Base-by-base conservation (phyloP, 1,140 invertebrate species). In the Stegodyphus mimosarum region DNA sequence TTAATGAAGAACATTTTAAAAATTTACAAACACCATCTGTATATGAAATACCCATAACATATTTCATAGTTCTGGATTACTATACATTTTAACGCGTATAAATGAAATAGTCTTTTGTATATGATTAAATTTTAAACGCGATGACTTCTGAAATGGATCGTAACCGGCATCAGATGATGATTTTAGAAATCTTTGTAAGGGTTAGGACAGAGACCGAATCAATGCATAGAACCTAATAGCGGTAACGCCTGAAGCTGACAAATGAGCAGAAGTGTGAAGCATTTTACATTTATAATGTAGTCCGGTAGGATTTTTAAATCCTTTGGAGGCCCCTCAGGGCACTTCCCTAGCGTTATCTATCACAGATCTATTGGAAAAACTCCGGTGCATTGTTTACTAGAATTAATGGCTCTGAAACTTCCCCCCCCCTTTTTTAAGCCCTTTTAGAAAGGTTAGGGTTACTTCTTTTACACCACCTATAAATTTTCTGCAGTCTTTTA, bases 221-320 rank as follows among this genome's bases (percentile, higher is more conserved):
- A 64, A 78, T 78, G 15, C 75, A 78, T 78, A 13, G 64, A 17
- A 17, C 49, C 76, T 78, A 78, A 78, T 78, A 69, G 60, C 51
- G 60, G 63, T n/a, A 77, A 48, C 10, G 64, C 64, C 76, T n/a
- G 7, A 6, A 4, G 76, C 33, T 78, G 76, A 78, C 76, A 78
- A 78, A 78, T 78, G 64, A 50, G 52, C 6, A 7, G 50, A 78
- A 50, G 76, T 78, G 76, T 18, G 76, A 55, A 69, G 66, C 76
- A 69, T 50, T 78, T 78, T 78, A 78, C 76, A 78, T 78, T 78
- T 78, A 77, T 77, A 77, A 77, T 77, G 76, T 55, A 78, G 76
- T 78, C 76, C 76, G 17, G 76, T 51, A 33, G 33, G 33, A 33
- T 33, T 3, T 33, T 33, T 33, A 33, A 78, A 78, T 50, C 76